Percentiles rank a stretch among this genome's conserved stretches.
These are phyloP conservation scores for Enteromius viviparus DNA, from an alignment of 2,797 vertebrate species.

Conservation along the genomic window DNA sequence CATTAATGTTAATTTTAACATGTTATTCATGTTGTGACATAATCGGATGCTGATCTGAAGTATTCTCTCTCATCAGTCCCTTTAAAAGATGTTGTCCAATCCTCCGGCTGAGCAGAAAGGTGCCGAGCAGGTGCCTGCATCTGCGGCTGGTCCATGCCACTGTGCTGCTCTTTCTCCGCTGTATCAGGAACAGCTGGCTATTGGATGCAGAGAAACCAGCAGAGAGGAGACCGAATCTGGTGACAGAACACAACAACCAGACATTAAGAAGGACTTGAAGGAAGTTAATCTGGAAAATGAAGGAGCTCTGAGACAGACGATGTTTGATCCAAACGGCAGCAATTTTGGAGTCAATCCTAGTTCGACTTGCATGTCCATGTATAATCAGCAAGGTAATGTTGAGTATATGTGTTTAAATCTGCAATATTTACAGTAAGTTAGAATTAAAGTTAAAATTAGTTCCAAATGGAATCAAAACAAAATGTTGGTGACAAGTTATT, in stretches of 20 bases:
- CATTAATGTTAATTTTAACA: neutral
- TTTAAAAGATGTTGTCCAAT: conserved; percentile 63
- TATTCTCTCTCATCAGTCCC: conserved; percentile 1
- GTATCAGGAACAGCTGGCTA: conserved; percentile 50
- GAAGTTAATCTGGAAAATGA: conserved; percentile 11
- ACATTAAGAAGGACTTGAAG: conserved; percentile 31
- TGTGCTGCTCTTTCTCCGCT: conserved; percentile 45
- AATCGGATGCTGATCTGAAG: neutral
- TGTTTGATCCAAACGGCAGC: conserved; percentile 25
- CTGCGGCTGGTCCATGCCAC: conserved; percentile 45
- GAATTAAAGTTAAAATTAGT: too few relatives aligned
- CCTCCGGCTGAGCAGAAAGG: conserved; percentile 52
- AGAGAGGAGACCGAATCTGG: conserved; percentile 33
- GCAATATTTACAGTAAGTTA: neutral
- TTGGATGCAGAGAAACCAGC: conserved; percentile 43
- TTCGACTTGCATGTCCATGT: neutral
- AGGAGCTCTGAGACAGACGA: neutral
- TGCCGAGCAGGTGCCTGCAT: conserved; percentile 45
- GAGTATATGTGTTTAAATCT: neutral
- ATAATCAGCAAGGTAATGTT: conserved; percentile 39
- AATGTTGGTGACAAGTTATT: neutral
- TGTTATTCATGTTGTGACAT: neutral
- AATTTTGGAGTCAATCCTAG: neutral
- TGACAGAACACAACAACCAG: conserved; percentile 12
- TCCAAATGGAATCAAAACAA: neutral